A percentile compares a stretch with the other conserved stretches of the same genome.
These are phyloP conservation scores for Notarius lentiginosus DNA, from an alignment of 2,113 vertebrate species.

Conservation along the genomic window DNA sequence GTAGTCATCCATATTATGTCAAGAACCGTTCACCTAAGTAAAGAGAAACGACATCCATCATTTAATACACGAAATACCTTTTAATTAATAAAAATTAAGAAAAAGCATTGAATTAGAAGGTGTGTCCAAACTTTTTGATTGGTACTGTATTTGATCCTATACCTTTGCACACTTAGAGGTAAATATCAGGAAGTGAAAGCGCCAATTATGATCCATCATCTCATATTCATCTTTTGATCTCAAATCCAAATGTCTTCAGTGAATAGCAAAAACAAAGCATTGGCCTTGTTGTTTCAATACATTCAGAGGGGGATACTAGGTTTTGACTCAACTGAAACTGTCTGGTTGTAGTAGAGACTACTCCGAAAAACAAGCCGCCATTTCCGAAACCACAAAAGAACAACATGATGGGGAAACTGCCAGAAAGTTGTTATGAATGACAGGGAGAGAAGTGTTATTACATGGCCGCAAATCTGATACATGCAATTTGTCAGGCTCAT, in stretches of 20 bases:
- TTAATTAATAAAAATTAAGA: no score
- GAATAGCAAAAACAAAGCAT: not conserved
- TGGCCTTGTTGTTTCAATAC: not conserved
- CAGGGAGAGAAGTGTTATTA: slow-evolving; percentile 44
- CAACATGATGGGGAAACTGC: slow-evolving; percentile 62
- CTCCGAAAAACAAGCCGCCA: slow-evolving; percentile 35
- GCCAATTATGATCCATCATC: not conserved
- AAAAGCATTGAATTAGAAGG: no score
- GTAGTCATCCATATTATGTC: no score
- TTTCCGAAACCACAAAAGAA: slow-evolving; percentile 55
- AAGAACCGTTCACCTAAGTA: no score
- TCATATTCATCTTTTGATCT: not conserved
- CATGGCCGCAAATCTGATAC: not conserved
- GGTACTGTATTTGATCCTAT: not conserved
- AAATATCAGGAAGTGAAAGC: not conserved
- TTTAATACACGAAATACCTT: no score
- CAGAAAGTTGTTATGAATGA: slow-evolving; percentile 62
- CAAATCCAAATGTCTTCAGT: not conserved
- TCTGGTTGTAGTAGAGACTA: slow-evolving; percentile 4
- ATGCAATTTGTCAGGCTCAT: not conserved
- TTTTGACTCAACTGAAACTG: slow-evolving; percentile 12
- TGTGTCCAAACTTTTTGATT: no score
- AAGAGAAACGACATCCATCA: no score
- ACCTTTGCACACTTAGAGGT: not conserved
- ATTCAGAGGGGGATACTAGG: not conserved